These are phyloP conservation scores for Notoglanidium macrostoma DNA, from an alignment of 2,797 vertebrate genomes.

Conservation along the genomic window DNA sequence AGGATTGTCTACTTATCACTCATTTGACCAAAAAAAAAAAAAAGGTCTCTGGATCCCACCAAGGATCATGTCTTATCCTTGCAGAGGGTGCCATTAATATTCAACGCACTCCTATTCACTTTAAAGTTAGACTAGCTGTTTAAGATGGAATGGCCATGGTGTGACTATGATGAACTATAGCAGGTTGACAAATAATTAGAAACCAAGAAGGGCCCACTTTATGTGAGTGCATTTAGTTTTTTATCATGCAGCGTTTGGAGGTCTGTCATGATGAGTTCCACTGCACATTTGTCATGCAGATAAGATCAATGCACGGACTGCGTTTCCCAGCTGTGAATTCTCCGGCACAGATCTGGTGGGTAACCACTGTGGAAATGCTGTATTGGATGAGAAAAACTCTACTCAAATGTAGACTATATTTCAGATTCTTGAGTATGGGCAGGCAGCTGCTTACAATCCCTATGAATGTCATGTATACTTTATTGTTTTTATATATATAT, in stretches of 20 bases:
- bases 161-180: conserved; percentile 45
- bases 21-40: conserved; percentile 23
- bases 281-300: conserved; percentile 70
- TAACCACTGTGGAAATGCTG: conserved; percentile 47
- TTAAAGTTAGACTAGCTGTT: conserved; percentile 42
- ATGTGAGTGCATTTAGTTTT: conserved; percentile 59
- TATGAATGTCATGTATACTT: too few relatives aligned
- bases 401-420: conserved; percentile 41
- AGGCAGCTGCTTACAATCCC: neutral
- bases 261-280: conserved; percentile 60
- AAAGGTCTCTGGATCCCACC: conserved; percentile 48
- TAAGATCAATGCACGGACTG: conserved; percentile 66
- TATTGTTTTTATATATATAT: too few relatives aligned
- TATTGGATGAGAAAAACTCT: conserved; percentile 49
- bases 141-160: conserved; percentile 48
- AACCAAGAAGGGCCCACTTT: conserved; percentile 34
- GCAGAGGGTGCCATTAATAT: conserved; percentile 58
- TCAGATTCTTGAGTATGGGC: neutral
- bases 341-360: conserved; percentile 56
- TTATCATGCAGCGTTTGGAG: conserved; percentile 56
- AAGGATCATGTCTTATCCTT: conserved; percentile 47
- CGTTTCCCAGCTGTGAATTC: conserved; percentile 56
- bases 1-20: conserved; percentile 36
- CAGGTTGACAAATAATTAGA: conserved; percentile 55
- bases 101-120: conserved; percentile 53